A percentile compares a stretch with the other conserved stretches of the same genome.
Conservation (phyloP, 2,113 vertebrate species). For the Lasiurus cinereus region DNA sequence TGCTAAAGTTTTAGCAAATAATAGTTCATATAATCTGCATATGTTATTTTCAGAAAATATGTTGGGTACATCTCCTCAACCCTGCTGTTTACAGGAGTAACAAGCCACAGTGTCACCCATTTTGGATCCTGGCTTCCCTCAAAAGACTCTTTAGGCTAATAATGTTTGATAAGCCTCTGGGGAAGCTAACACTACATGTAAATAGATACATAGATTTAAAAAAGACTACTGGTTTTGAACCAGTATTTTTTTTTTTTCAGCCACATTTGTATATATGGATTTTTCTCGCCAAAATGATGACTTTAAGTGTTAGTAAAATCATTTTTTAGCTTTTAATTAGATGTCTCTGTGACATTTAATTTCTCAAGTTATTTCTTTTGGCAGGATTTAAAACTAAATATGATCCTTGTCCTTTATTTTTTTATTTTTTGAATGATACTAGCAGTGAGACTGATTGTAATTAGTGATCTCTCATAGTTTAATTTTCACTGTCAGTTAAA, state of each 20-base stretch:
- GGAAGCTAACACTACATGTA: constrained; percentile 18
- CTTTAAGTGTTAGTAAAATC: constrained; percentile 31
- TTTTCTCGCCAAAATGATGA: constrained; percentile 41
- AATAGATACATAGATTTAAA: background rate
- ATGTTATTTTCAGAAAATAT: constrained; percentile 48
- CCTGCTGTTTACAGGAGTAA: constrained; percentile 37
- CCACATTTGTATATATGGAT: background rate
- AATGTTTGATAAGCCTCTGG: constrained; percentile 16
- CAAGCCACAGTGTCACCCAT: background rate
- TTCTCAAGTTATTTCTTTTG: constrained; percentile 49
- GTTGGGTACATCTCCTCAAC: constrained; percentile 17
- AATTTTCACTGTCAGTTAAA: constrained; percentile 57
- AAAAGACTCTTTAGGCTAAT: constrained; percentile 49
- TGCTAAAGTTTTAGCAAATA: constrained; percentile 23
- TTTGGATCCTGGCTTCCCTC: constrained; percentile 64
- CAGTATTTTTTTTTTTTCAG: constrained; percentile 21
- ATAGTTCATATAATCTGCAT: constrained; percentile 34
- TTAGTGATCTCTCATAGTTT: background rate
- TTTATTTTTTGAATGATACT: constrained; percentile 24
- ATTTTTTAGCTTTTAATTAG: background rate
- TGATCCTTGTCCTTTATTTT: constrained; percentile 30
- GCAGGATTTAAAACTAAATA: constrained; percentile 26
- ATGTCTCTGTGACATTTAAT: constrained; percentile 29
- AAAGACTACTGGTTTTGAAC: constrained; percentile 36
- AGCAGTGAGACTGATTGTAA: constrained; percentile 9